Evolutionary conservation across 2,888 invertebrate species (phyloP).

Genomic region (Trachelus iudaicus): DNA sequence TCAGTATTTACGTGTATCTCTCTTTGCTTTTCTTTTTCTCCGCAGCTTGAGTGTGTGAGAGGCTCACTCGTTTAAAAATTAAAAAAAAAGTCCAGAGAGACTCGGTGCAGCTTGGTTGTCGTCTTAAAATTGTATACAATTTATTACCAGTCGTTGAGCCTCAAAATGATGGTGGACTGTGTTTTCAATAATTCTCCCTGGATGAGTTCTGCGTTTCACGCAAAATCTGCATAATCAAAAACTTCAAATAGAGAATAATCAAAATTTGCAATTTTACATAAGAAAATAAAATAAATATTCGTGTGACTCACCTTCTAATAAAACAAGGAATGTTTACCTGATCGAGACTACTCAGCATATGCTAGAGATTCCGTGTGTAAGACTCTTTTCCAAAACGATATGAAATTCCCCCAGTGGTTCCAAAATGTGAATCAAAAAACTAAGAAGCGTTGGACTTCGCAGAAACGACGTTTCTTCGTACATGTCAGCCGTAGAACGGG

Average conservation of each 20-base stretch:
- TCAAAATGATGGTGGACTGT: too few relatives aligned
- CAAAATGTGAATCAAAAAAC: constrained; percentile 90
- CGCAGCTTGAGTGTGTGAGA: too few relatives aligned
- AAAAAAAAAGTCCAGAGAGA: too few relatives aligned
- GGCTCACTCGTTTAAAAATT: too few relatives aligned
- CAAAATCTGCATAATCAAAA: background rate
- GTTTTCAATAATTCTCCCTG: too few relatives aligned
- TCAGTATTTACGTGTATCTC: too few relatives aligned
- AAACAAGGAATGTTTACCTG: background rate
- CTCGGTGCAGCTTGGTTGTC: too few relatives aligned
- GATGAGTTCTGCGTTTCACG: too few relatives aligned
- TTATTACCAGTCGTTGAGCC: too few relatives aligned
- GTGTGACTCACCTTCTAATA: background rate
- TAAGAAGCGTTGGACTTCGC: constrained; percentile 84
- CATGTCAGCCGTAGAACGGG: constrained; percentile 91
- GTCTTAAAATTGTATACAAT: too few relatives aligned
- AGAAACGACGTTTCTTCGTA: constrained; percentile 97
- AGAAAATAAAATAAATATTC: too few relatives aligned
- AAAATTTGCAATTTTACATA: background rate
- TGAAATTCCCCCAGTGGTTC: constrained; percentile 91
- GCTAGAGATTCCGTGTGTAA: constrained; percentile 75
- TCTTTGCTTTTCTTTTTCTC: too few relatives aligned
- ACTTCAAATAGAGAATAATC: background rate
- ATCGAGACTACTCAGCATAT: constrained; percentile 49
- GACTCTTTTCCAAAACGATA: constrained; percentile 86